A percentile compares a stretch with the other conserved stretches of the same genome.
Conservation (phyloP, 2,113 vertebrate genomes). For the Syngnathus scovelli region DNA sequence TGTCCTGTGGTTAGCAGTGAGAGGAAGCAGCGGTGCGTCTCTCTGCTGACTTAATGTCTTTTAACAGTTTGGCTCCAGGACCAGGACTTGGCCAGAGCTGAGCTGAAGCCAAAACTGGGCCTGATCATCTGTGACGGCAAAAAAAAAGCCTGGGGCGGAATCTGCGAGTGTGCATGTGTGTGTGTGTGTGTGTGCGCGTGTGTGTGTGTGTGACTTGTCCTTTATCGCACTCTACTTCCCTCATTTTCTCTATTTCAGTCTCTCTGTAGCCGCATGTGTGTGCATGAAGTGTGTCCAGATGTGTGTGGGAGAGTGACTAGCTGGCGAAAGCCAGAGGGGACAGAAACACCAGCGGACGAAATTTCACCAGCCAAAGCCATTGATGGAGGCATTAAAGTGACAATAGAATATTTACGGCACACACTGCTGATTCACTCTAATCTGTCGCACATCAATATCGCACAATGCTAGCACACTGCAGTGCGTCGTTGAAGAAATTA, state of each 20-base stretch:
- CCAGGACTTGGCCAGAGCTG: constrained; percentile 59
- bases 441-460: constrained; percentile 62
- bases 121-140: constrained; percentile 68
- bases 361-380: constrained; percentile 62
- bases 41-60: constrained; percentile 72
- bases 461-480: constrained; percentile 44
- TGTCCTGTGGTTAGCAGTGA: constrained; percentile 58
- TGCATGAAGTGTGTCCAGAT: constrained; percentile 34
- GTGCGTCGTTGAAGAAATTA: constrained; percentile 51
- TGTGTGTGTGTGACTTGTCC: constrained; percentile 4
- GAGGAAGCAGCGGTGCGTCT: constrained; percentile 62
- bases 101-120: constrained; percentile 59
- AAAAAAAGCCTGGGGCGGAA: constrained; percentile 56
- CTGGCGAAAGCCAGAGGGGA: constrained; percentile 48
- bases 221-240: constrained; percentile 23
- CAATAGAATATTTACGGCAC: constrained; percentile 67
- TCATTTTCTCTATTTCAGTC: constrained; percentile 58
- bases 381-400: constrained; percentile 64
- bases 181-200: background rate
- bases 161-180: constrained; percentile 8
- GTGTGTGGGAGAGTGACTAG: constrained; percentile 28
- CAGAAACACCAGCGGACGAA: constrained; percentile 50
- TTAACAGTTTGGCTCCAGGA: constrained; percentile 71
- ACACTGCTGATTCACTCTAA: constrained; percentile 56
- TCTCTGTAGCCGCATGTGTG: constrained; percentile 28